Evolutionary conservation across 2,888 invertebrate genomes (phyloP), one percentile per base, ranked within the genome.

Genomic region (Lasioglossum malachurum): DNA sequence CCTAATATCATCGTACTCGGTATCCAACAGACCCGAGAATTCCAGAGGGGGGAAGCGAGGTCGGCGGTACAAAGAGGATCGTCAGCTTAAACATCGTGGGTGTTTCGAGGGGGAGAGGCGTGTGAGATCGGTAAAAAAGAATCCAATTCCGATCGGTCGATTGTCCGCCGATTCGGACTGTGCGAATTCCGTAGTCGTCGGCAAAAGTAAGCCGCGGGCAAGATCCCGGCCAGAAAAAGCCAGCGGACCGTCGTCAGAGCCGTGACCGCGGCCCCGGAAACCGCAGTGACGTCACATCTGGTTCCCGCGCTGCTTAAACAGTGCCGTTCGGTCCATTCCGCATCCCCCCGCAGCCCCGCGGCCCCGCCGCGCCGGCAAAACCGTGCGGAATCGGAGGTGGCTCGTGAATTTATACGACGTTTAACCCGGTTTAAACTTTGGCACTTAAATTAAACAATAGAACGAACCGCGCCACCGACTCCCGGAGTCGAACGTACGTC

Each of bases 391-490:
- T 67, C 64, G 60, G 80, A 73, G 75, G 75, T 71, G 79, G 81
- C 87, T 88, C 89, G 91, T 90, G 91, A 93, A 94, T 94, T 94
- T 94, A 94, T 94, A 93, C 91, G 93, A 88, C 93, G 92, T 93
- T 94, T 93, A 94, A 94, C 93, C 94, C 91, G 91, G 93, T 93
- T 93, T 93, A 94, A 94, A 94, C 94, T 94, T 94, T 92, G 94
- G 93, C 94, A 94, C 94, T 94, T 94, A 94, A 94, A 94, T 94
- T 94, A 94, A 94, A 94, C 94, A 94, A 94, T 94, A 94, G 94
- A 93, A 92, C 92, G 92, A 93, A 93, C 93, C 87, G 75, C 88
- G 86, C 83, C 79, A 67, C 77, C 85, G 69, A 60, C 83, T 78
- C 46, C 75, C 78, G 75, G 83, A 91, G 92, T 92, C 92, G 92